These are phyloP conservation scores for Labeo rohita DNA, from an alignment of 2,113 vertebrate species.

Conservation along the genomic window DNA sequence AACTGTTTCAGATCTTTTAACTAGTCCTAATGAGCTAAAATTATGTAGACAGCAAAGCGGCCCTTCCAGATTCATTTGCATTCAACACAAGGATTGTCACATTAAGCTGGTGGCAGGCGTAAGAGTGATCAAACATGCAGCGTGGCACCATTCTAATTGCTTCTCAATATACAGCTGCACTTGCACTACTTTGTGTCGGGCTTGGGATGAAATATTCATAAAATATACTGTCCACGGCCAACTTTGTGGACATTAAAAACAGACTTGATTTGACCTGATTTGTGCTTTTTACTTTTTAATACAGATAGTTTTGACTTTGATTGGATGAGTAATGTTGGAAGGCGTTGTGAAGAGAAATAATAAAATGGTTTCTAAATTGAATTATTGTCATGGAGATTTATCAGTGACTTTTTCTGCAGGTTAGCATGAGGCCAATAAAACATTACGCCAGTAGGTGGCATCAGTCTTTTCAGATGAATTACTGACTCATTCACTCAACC, in stretches of 20 bases:
- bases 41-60: slow-evolving; percentile 9
- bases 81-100: slow-evolving; percentile 9
- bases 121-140: slow-evolving; percentile 3
- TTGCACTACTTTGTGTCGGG: neutral
- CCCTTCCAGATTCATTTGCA: neutral
- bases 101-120: slow-evolving; percentile 20
- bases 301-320: neutral
- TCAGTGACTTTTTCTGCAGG: no score
- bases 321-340: neutral
- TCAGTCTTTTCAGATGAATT: no score
- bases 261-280: neutral
- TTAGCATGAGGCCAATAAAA: no score
- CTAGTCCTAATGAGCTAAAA: neutral
- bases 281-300: neutral
- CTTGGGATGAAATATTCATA: neutral
- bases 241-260: neutral
- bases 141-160: neutral
- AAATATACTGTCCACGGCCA: neutral
- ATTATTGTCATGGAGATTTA: no score
- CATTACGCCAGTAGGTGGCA: no score
- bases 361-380: no score
- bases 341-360: neutral
- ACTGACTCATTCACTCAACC: no score
- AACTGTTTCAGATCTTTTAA: slow-evolving; percentile 26
- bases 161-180: neutral